Conservation (phyloP, 2,888 invertebrate species). For the Synergus japonicus region DNA sequence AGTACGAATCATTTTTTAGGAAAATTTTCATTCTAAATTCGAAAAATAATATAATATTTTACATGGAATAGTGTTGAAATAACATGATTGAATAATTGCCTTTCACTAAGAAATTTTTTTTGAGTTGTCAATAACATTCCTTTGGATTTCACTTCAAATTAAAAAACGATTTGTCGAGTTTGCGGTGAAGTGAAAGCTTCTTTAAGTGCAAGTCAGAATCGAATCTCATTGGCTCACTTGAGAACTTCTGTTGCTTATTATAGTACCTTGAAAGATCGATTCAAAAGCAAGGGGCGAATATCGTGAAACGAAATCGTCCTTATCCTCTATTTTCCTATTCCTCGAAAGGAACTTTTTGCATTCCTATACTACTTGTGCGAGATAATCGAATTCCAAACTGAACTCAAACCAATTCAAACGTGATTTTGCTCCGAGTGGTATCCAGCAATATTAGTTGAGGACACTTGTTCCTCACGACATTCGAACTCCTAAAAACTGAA, state of each 20-base stretch:
- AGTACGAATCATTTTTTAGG: not conserved
- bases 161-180: not conserved
- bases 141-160: not conserved
- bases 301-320: not conserved
- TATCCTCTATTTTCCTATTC: conserved; percentile 30
- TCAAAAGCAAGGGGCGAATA: not conserved
- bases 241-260: not conserved
- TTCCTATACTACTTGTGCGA: conserved; percentile 14
- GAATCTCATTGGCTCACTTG: not conserved
- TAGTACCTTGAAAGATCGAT: not conserved
- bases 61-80: not conserved
- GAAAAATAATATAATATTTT: not conserved
- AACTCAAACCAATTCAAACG: conserved; percentile 54
- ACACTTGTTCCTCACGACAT: not conserved
- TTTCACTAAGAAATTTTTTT: not conserved
- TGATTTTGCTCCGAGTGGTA: conserved; percentile 51
- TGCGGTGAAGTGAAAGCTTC: not conserved
- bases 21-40: not conserved
- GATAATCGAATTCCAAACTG: conserved; percentile 63
- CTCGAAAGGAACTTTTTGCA: conserved; percentile 41
- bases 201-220: not conserved
- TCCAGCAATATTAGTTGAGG: conserved; percentile 16
- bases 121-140: not conserved
- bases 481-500: not conserved
- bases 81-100: not conserved